Percentiles rank a stretch among this genome's conserved stretches.
Conservation (phyloP, 1,140 invertebrate species). For the Drosophila pruinosa region DNA sequence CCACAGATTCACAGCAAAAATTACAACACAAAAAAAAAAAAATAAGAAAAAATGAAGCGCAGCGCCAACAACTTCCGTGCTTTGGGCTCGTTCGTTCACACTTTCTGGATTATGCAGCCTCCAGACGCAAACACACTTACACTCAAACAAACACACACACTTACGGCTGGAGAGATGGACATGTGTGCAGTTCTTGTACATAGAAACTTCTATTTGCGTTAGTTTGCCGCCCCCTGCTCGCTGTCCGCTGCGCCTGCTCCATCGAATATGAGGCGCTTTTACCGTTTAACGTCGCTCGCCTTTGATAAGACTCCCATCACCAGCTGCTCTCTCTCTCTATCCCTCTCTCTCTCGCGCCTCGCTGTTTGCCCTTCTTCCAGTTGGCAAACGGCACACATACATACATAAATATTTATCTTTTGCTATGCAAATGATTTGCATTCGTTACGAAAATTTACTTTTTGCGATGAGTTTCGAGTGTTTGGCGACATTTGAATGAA, state of each 20-base stretch:
- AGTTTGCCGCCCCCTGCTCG: constrained; percentile 1
- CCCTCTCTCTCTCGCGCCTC: background rate
- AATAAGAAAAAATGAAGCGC: background rate
- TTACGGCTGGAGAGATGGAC: background rate
- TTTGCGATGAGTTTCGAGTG: constrained; percentile 7
- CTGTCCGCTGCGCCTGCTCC: background rate
- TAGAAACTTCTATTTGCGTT: constrained; percentile 31
- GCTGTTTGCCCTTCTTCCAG: constrained; percentile 2
- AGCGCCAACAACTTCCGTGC: constrained; percentile 61
- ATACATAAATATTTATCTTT: constrained; percentile 39
- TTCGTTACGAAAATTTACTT: constrained; percentile 7
- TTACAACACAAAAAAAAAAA: background rate
- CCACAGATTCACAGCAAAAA: constrained; percentile 28
- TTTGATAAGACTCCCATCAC: constrained; percentile 22
- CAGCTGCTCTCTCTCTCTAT: background rate
- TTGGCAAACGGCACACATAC: constrained; percentile 8
- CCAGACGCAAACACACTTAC: constrained; percentile 9
- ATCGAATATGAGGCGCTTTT: constrained; percentile 17
- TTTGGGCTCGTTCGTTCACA: constrained; percentile 54
- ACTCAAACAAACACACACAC: background rate
- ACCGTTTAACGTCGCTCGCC: constrained; percentile 16
- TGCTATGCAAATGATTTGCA: constrained; percentile 36
- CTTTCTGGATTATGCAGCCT: constrained; percentile 61
- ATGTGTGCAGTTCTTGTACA: background rate
- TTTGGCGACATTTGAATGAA: background rate